Base-by-base conservation (phyloP, 2,797 vertebrate species). In the Orestias chungarensis region DNA sequence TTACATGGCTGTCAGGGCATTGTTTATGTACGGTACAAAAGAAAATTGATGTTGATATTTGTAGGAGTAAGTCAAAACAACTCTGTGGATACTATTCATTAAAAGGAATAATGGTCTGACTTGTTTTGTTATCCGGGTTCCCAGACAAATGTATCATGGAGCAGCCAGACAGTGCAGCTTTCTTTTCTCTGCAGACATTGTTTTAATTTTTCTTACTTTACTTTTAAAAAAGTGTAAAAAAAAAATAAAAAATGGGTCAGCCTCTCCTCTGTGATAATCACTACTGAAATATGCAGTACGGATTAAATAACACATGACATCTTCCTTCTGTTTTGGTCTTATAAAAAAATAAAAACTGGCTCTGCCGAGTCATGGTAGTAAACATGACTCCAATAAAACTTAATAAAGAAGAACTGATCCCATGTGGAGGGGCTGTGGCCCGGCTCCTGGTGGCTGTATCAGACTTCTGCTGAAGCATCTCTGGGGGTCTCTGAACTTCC, bases 211-310 rank as follows among this genome's bases (percentile, higher is more conserved):
- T 31, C 80, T 62, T 64, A 20, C 80, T 79, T 52, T 80, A 57
- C 15, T n/a, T n/a, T 35, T 35, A 18, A 50, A 78, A 73, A 78
- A 87, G 87, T 87, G 79, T 46, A 80, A 90, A 55, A 55, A 55
- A 31, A 31, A 35, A 23, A 20, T 23, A 57, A 57, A 35, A 59
- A 92, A 82, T 93, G 87, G 91, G 87, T 90, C 90, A 89, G 68
- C 84, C 82, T 79, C 82, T 82, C 78, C 79, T 87, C 82, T 89
- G 78, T 10, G 57, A 84, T 78, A 89, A 87, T 76, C 82, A 82
- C 82, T 88, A 50, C 78, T 91, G 77, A 89, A 93, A 90, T 91
- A 92, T 91, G 88, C 89, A 91, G 82, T 68, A 66, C 64, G 87
- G 81, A 79, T 6, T 64, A 90, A 93, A 92, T 88, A 87, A 89